These are phyloP conservation scores for Psittacus erithacus DNA, from an alignment of 2,113 vertebrate species.

Conservation along the genomic window DNA sequence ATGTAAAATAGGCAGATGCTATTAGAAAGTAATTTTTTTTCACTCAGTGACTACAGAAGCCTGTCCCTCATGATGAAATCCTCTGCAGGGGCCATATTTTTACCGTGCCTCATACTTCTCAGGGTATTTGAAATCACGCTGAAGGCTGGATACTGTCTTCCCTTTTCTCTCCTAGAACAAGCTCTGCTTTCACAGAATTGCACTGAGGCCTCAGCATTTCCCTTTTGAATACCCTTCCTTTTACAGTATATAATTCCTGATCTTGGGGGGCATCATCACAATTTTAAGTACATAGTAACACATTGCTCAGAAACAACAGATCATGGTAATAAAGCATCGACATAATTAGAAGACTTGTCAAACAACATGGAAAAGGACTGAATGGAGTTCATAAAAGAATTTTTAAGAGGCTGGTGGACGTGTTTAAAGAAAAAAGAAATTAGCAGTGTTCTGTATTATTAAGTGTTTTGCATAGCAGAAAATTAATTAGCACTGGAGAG, in stretches of 20 bases:
- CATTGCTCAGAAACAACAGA: background rate
- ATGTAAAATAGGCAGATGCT: conserved; percentile 34
- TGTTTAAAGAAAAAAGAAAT: background rate
- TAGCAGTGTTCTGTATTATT: background rate
- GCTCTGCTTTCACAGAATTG: background rate
- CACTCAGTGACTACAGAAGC: background rate
- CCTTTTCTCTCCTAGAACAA: background rate
- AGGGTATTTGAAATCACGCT: background rate
- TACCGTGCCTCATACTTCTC: background rate
- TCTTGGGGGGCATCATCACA: background rate
- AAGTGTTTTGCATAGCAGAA: background rate
- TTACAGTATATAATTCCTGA: background rate
- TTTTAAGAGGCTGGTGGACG: background rate
- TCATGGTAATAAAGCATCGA: background rate
- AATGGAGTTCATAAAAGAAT: background rate
- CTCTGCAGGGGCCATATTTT: conserved; percentile 1
- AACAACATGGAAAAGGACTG: background rate
- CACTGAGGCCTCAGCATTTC: background rate
- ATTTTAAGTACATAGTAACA: background rate
- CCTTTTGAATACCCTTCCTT: background rate
- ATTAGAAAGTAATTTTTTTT: conserved; percentile 47
- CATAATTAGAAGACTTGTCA: background rate
- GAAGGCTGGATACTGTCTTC: background rate
- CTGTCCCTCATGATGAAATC: background rate
- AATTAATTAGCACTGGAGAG: background rate